Evolutionary conservation across 2,888 invertebrate species (phyloP), one percentile per base, ranked within the genome.

Genomic region (Apamea sordens): DNA sequence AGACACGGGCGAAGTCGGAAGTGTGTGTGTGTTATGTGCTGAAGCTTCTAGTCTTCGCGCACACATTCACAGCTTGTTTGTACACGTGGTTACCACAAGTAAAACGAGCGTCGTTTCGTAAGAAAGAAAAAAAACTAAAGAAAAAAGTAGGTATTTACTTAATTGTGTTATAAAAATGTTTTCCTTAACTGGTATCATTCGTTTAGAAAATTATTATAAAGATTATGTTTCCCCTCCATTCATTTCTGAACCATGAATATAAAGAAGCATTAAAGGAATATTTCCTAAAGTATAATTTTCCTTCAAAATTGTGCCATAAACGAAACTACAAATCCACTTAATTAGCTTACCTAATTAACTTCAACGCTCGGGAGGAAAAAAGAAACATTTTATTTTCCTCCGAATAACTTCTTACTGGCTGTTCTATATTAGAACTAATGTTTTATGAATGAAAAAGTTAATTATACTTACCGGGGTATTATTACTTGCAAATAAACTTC

Each of bases 251-350:
- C 32, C n/a, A 65, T 67, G 50, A 76, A 76, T 71, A 53, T 70
- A 80, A 65, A 80, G 41, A 61, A 70, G 10, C 36, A 41, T 59
- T 68, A 41, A 71, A 71, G 13, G n/a, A 77, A 41, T 59, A 72
- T 73, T 82, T 69, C 32, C 36, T 13, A 7, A 59, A 53, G 28
- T 47, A 78, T 61, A 73, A 77, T 82, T 83, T 82, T 61, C 15
- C 10, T 77, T 77, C 7, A 83, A 78, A 83, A n/a, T n/a, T 73
- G 53, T 78, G 53, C 75, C 44, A n/a, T 83, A 79, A 83, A 83
- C 75, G 59, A 73, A 79, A 79, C 84, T 83, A 73, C 83, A 83
- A 83, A 79, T 72, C 72, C 44, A 71, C 28, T 64, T 83, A 79
- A 86, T 82, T 73, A 75, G 65, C 64, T 59, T 68, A 69, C 41